Evolutionary conservation across 2,797 vertebrate genomes (phyloP).

Genomic region (Lepilemur ruficaudatus): DNA sequence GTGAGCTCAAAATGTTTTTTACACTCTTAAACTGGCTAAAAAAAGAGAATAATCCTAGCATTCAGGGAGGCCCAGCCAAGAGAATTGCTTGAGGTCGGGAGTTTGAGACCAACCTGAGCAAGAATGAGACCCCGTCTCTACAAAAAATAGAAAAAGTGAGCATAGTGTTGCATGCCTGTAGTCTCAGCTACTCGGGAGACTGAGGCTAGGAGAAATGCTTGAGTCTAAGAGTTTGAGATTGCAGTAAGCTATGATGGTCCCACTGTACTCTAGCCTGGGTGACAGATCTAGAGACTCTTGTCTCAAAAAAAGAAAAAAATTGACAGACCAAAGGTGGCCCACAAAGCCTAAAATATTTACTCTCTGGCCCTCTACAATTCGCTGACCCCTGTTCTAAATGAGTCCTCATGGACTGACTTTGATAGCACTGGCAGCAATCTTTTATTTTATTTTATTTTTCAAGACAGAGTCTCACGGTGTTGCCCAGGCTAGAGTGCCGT

Average conservation of each 20-base stretch:
- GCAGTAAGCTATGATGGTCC: neutral
- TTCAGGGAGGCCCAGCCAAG: neutral
- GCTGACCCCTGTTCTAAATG: neutral
- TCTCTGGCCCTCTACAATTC: neutral
- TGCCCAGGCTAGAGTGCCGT: neutral
- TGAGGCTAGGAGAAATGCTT: neutral
- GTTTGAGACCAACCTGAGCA: neutral
- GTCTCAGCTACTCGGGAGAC: neutral
- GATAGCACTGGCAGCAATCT: neutral
- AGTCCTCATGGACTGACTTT: neutral
- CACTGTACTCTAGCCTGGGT: neutral
- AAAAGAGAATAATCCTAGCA: neutral
- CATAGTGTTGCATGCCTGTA: neutral
- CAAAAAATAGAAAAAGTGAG: neutral
- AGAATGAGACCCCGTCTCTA: neutral
- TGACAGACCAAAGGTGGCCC: neutral
- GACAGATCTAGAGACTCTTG: neutral
- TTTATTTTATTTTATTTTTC: no score
- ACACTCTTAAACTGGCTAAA: neutral
- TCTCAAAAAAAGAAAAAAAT: neutral
- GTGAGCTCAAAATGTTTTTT: neutral
- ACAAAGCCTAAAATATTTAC: neutral
- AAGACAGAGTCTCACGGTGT: neutral
- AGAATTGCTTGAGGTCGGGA: neutral
- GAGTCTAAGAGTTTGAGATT: neutral